Evolutionary conservation across 2,888 invertebrate genomes (phyloP).

Genomic region (Apeira syringaria): DNA sequence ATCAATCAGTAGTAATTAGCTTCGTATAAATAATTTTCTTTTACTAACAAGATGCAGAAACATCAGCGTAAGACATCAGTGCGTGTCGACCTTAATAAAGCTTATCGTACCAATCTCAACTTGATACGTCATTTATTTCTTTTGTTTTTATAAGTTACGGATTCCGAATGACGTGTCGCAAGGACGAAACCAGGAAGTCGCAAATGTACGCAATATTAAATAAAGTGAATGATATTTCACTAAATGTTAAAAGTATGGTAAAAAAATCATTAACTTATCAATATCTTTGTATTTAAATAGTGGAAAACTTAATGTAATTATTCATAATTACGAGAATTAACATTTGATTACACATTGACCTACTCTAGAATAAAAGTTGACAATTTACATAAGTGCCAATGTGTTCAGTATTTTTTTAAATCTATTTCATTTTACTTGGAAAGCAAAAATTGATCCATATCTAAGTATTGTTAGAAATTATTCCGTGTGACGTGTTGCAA

Average conservation of each 20-base stretch:
- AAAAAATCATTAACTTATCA: no score
- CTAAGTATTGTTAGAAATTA: no score
- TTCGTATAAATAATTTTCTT: no score
- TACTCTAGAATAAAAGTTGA: no score
- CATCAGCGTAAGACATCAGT: conserved; percentile 26
- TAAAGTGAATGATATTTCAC: conserved; percentile 10
- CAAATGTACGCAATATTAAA: conserved; percentile 6
- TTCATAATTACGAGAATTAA: no score
- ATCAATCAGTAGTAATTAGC: no score
- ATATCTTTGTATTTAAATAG: neutral
- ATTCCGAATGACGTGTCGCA: conserved; percentile 29
- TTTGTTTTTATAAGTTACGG: conserved; percentile 27
- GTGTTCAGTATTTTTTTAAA: no score
- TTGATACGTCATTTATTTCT: conserved; percentile 39
- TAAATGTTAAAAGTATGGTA: neutral
- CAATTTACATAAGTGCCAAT: no score
- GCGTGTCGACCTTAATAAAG: conserved; percentile 51
- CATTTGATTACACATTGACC: no score
- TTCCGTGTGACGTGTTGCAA: no score
- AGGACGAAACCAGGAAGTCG: conserved; percentile 29
- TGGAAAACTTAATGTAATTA: conserved; percentile 3
- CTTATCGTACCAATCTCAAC: conserved; percentile 37
- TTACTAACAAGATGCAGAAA: conserved; percentile 14
- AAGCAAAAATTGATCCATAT: no score
- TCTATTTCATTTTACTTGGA: no score